A percentile compares a stretch with the other conserved stretches of the same genome.
These are phyloP conservation scores for Augochlorella aurata DNA, from an alignment of 2,888 invertebrate species.

Conservation along the genomic window DNA sequence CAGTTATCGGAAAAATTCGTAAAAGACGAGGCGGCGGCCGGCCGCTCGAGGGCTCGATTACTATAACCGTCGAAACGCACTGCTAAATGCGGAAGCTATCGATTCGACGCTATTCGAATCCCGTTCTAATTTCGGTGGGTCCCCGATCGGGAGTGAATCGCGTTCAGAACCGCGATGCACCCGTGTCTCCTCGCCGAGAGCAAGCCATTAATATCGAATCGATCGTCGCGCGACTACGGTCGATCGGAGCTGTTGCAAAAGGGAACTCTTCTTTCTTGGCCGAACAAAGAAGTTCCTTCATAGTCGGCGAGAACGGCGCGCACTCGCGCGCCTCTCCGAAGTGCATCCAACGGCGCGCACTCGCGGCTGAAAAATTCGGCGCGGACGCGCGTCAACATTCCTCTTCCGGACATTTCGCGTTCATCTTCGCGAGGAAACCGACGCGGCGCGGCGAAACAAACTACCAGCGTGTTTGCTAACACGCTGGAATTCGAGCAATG, in stretches of 20 bases:
- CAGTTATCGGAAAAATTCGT: no score
- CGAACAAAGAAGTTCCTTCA: conserved; percentile 53
- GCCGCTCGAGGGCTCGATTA: not conserved
- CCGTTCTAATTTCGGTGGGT: conserved; percentile 6
- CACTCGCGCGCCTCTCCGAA: not conserved
- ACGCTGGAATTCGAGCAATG: not conserved
- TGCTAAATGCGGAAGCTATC: not conserved
- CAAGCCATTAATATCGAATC: conserved; percentile 31
- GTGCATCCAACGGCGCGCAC: not conserved
- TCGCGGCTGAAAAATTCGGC: not conserved
- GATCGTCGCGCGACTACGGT: conserved; percentile 52
- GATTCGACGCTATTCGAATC: not conserved
- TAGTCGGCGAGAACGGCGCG: conserved; percentile 26
- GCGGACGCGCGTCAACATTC: not conserved
- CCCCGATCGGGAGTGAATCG: not conserved
- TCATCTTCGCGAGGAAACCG: not conserved
- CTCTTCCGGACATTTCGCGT: not conserved
- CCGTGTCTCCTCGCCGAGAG: not conserved
- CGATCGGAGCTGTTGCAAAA: conserved; percentile 18
- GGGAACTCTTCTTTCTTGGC: conserved; percentile 17
- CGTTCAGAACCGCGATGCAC: not conserved
- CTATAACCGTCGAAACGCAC: not conserved
- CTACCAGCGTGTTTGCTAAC: not conserved
- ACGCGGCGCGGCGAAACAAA: not conserved
- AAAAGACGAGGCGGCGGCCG: no score